Conservation (phyloP, 23 tunicate genomes). For the Clavelina lepadiformis region DNA sequence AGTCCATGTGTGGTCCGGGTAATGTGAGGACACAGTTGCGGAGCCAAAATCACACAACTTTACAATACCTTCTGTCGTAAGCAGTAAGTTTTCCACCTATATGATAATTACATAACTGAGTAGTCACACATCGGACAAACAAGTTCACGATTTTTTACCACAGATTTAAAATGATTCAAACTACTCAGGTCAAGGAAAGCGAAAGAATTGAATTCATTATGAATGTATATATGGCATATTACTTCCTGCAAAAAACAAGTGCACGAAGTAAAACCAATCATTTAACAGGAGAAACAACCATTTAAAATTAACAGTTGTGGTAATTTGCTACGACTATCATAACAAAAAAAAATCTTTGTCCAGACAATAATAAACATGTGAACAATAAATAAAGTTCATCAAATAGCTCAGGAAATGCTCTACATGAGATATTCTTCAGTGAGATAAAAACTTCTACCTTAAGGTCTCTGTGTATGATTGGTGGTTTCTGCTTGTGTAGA, state of each 20-base stretch:
- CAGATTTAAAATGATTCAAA: too few relatives aligned
- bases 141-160: too few relatives aligned
- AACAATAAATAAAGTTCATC: neutral
- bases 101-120: too few relatives aligned
- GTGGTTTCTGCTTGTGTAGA: conserved; percentile 94
- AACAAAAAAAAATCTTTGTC: too few relatives aligned
- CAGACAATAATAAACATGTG: too few relatives aligned
- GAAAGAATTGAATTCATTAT: too few relatives aligned
- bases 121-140: too few relatives aligned
- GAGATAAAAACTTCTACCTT: conserved; percentile 40
- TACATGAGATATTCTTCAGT: neutral
- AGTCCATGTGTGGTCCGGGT: conserved; percentile 95
- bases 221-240: neutral
- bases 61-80: conserved; percentile 59
- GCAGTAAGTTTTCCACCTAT: conserved; percentile 84
- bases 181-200: too few relatives aligned
- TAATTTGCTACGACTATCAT: too few relatives aligned
- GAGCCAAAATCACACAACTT: conserved; percentile 97
- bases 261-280: neutral
- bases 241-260: neutral
- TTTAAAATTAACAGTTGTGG: too few relatives aligned
- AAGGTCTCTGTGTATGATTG: conserved; percentile 95
- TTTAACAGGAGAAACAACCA: neutral
- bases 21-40: conserved; percentile 78
- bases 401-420: too few relatives aligned